These are phyloP conservation scores for Eurosta solidaginis DNA, from an alignment of 1,140 invertebrate genomes.

Conservation along the genomic window DNA sequence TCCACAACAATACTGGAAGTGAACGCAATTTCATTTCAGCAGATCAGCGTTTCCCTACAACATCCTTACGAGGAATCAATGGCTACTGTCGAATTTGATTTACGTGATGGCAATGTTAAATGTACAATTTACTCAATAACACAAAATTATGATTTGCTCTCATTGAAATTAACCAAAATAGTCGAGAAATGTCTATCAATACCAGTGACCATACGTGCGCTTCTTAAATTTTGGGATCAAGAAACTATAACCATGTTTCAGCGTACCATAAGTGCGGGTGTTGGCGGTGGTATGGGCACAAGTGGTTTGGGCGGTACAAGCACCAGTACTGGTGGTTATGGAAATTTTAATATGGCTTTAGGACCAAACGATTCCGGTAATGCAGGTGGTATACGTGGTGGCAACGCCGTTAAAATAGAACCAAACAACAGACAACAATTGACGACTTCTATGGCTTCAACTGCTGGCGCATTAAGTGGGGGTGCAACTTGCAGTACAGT, in stretches of 20 bases:
- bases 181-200: conserved; percentile 89
- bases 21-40: conserved; percentile 84
- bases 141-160: conserved; percentile 63
- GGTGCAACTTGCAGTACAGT: conserved; percentile 16
- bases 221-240: conserved; percentile 71
- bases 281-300: not conserved
- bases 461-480: not conserved
- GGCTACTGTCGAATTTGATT: conserved; percentile 88
- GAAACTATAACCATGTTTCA: conserved; percentile 63
- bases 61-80: conserved; percentile 91
- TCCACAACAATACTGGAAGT: conserved; percentile 89
- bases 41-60: conserved; percentile 88
- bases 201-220: conserved; percentile 78
- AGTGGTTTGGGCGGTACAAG: conserved; percentile 55
- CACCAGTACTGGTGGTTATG: conserved; percentile 35
- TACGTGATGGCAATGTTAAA: conserved; percentile 77
- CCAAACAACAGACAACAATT: not conserved
- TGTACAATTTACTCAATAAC: conserved; percentile 69
- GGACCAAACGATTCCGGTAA: conserved; percentile 47
- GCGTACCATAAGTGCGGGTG: conserved; percentile 52
- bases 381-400: conserved; percentile 28
- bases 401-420: conserved; percentile 28
- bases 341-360: conserved; percentile 55
- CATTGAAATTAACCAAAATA: conserved; percentile 80
- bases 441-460: not conserved